Base-by-base conservation (phyloP, 2,888 invertebrate species). In the Polymixis lichenea region DNA sequence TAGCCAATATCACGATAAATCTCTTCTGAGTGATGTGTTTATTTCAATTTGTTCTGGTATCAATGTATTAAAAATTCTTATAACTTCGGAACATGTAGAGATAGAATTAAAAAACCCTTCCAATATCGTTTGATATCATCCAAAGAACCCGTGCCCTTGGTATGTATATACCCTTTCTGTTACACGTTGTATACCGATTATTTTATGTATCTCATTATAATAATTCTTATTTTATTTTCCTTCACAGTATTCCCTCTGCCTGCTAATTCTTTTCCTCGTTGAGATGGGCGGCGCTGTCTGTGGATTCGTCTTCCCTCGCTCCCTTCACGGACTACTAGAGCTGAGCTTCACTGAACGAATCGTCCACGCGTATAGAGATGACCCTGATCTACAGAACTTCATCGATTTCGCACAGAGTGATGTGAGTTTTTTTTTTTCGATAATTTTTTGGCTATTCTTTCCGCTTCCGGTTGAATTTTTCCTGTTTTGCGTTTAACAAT, bases 341-440 rank as follows among this genome's bases (percentile, higher is more conserved):
- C 98, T 98, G 87, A 98, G 98, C 82, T 98, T 99, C 90, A 98
- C 99, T 0, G 99, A 99, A 91, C 98, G 98, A 91, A 98, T 99
- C 43, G 99, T 99, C 72, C 98, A 98, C 90, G 98, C 98, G 0
- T 99, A 99, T 92, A 97, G 99, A 64, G 99, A 99, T 92, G 99
- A 99, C 95, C 98, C 98, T 0, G 99, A 99, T 95, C 96, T 99
- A 74, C 98, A 99, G 94, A 99, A 99, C 95, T 98, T 99, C 84
- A 99, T 99, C 83, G 99, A 99, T 94, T 99, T 98, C 96, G 98
- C 99, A 60, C 99, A 99, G 94, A 98, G 98, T 94, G 98, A 99
- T 95, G 98, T 98, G 93, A 97, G 95, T 93, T 32, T 46, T 56
- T 28, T 25, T 72, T 25, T 5, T n/a, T 46, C 2, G 2, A 66